Base-by-base conservation (phyloP, 2,888 invertebrate species). In the Biston betularia region DNA sequence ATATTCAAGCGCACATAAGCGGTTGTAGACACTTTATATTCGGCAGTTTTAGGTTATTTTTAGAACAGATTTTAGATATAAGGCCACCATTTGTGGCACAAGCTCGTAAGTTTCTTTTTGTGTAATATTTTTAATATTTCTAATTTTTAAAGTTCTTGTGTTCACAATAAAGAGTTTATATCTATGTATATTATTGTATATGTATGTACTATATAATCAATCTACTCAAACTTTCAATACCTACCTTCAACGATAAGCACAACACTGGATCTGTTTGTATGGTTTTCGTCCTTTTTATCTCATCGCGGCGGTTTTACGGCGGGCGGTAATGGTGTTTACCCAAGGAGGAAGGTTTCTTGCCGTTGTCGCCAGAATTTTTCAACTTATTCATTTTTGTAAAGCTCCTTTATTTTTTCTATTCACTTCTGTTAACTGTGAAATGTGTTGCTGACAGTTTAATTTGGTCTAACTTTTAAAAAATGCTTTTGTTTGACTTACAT, bases 281-380 rank as follows among this genome's bases (percentile, higher is more conserved):
- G 79, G 75, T 71, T 74, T 79, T 50, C 66, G 46, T 59, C 77
- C 85, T 82, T 87, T 89, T 83, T 85, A 81, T 89, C 87, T 89
- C 89, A 88, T 89, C 88, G 82, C 79, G 80, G 81, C 78, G 79
- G 86, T 81, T 89, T 89, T 89, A 88, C 82, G 81, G 81, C 76
- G 65, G 63, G 72, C 78, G 75, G 84, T 87, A 87, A 89, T 87
- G 87, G 86, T 86, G 88, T 88, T 87, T 87, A 84, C 84, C 72
- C 73, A 81, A 76, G 75, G 77, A 70, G 63, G 66, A 61, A 72
- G 72, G 75, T 80, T 75, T 75, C 73, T 59, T 42, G 69, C 72
- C 69, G 60, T 64, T 68, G 65, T 11, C 40, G 15, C 40, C 74
- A 73, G 68, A 73, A 61, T 75, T 79, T 83, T 81, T 81, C 76